phyloP scores from a whole-genome alignment of 2,888 invertebrate genomes.

The Melipona beecheii region DNA sequence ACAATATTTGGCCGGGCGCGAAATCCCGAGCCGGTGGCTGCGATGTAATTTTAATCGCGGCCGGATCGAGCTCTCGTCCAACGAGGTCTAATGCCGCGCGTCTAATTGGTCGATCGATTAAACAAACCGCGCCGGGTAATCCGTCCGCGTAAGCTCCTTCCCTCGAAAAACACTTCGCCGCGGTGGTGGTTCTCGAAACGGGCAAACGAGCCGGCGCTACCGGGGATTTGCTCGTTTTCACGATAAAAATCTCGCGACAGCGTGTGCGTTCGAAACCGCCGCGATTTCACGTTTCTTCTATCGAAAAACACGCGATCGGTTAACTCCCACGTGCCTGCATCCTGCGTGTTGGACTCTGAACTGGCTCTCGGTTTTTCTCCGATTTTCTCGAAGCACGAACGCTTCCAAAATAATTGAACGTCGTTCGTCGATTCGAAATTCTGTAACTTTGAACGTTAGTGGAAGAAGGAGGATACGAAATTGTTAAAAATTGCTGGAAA shows the following conservation, averaged over 20 bases:
- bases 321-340: background rate
- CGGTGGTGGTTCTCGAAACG: no score
- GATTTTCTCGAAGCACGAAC: background rate
- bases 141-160: conserved; percentile 11
- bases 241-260: conserved; percentile 1
- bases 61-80: background rate
- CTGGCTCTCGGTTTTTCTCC: background rate
- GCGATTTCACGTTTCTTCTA: background rate
- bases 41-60: conserved; percentile 9
- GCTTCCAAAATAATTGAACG: no score
- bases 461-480: no score
- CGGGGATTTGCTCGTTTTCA: background rate
- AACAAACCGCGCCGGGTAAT: conserved; percentile 11
- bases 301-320: background rate
- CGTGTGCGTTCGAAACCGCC: background rate
- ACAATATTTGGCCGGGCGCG: conserved; percentile 3
- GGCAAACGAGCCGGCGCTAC: background rate
- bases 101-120: conserved; percentile 43
- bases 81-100: background rate
- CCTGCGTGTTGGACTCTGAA: accelerated
- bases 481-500: no score
- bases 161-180: background rate
- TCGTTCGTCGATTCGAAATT: no score
- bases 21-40: background rate
- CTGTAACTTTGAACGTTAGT: no score